phyloP scores from a whole-genome alignment of 2,888 invertebrate genomes.

The Drosophila mimetica region DNA sequence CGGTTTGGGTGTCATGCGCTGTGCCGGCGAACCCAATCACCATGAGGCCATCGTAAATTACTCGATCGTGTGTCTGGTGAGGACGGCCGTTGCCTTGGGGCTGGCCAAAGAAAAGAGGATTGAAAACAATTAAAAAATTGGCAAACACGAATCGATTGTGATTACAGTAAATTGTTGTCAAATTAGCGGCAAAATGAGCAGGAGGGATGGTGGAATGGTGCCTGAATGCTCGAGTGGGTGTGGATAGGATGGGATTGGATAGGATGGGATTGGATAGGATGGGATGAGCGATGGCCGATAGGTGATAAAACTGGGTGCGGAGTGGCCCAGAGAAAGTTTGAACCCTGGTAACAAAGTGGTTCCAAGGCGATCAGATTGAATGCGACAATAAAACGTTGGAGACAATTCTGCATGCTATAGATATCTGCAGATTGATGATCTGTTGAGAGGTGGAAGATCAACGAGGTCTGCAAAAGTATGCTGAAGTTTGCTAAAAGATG shows the following conservation, averaged over 20 bases:
- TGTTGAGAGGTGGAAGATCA: slow-evolving; percentile 12
- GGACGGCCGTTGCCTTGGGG: slow-evolving; percentile 18
- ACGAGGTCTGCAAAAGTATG: slow-evolving; percentile 4
- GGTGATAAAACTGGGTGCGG: slow-evolving; percentile 29
- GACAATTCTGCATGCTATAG: slow-evolving; percentile 3
- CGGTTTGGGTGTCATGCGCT: slow-evolving; percentile 66
- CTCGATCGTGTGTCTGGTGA: slow-evolving; percentile 75
- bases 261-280: slow-evolving; percentile 23
- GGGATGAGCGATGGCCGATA: slow-evolving; percentile 42
- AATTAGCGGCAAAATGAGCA: slow-evolving; percentile 80
- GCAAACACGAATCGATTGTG: slow-evolving; percentile 83
- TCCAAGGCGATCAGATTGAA: slow-evolving; percentile 7
- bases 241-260: slow-evolving; percentile 13
- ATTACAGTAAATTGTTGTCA: slow-evolving; percentile 82
- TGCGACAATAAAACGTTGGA: slow-evolving; percentile 19
- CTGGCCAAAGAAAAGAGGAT: slow-evolving; percentile 69
- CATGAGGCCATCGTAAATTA: slow-evolving; percentile 81
- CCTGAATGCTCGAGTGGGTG: slow-evolving; percentile 20
- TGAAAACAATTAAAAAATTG: slow-evolving; percentile 83
- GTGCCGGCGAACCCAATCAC: slow-evolving; percentile 69
- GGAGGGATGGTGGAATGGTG: slow-evolving; percentile 15
- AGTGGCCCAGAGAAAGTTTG: slow-evolving; percentile 63
- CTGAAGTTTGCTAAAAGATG: slow-evolving; percentile 10
- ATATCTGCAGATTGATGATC: slow-evolving; percentile 15
- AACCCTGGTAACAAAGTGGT: slow-evolving; percentile 41